These are phyloP conservation scores for Upupa epops DNA, from an alignment of 2,113 vertebrate species.

Conservation along the genomic window DNA sequence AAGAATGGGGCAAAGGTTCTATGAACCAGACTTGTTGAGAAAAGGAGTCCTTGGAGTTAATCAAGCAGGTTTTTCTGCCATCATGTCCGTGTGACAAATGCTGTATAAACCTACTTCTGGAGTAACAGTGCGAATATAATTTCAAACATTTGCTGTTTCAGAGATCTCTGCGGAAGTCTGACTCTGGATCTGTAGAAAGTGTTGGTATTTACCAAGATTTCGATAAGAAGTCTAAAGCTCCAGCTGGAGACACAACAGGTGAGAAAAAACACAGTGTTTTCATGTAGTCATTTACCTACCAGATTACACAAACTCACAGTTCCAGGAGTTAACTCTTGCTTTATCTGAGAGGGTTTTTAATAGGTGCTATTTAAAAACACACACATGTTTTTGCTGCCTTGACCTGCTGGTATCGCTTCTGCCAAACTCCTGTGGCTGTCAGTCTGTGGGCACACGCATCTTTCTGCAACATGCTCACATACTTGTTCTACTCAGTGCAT, in stretches of 20 bases:
- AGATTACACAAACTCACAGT: background rate
- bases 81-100: background rate
- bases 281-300: background rate
- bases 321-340: background rate
- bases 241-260: slow-evolving; percentile 74
- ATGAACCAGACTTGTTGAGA: background rate
- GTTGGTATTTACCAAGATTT: slow-evolving; percentile 92
- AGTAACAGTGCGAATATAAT: background rate
- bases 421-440: background rate
- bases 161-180: slow-evolving; percentile 86
- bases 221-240: slow-evolving; percentile 74
- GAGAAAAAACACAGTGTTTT: background rate
- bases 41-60: background rate
- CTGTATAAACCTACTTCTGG: background rate
- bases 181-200: slow-evolving; percentile 78
- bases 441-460: background rate
- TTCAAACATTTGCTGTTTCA: slow-evolving; percentile 40
- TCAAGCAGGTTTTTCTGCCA: background rate
- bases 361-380: background rate
- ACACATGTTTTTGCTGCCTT: background rate
- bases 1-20: background rate
- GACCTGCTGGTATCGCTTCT: background rate
- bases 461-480: background rate
- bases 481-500: background rate
- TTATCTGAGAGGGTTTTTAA: background rate